phyloP scores from a whole-genome alignment of 1,140 invertebrate species.

The Lanistes nyassanus region DNA sequence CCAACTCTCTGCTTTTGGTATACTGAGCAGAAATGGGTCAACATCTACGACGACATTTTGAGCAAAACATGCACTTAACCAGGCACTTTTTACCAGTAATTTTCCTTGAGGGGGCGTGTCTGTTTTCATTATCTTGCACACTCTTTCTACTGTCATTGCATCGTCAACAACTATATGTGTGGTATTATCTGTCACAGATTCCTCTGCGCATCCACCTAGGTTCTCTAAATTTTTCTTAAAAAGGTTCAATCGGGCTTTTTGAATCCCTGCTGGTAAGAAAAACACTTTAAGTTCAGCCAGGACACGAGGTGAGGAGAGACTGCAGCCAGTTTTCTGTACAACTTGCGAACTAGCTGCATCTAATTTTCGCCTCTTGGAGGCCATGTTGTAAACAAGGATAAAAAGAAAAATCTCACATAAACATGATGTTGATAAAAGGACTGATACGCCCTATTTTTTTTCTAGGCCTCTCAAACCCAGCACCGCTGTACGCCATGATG shows the following conservation, averaged over 20 bases:
- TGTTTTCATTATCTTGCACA: slow-evolving; percentile 54
- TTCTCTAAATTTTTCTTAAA: slow-evolving; percentile 57
- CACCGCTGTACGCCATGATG: neutral
- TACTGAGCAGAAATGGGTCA: slow-evolving; percentile 34
- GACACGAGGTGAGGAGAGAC: too few species aligned
- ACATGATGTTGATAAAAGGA: too few species aligned
- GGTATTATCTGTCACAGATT: slow-evolving; percentile 19
- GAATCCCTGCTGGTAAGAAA: slow-evolving; percentile 59
- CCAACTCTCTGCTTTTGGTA: slow-evolving; percentile 2
- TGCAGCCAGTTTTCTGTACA: too few species aligned
- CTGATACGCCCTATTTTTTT: too few species aligned
- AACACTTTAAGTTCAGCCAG: slow-evolving; percentile 32
- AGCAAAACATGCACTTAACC: slow-evolving; percentile 62
- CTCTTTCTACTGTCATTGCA: slow-evolving; percentile 55
- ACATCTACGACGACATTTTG: slow-evolving; percentile 43
- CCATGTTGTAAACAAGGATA: too few species aligned
- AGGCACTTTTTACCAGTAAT: slow-evolving; percentile 56
- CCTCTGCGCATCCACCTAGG: slow-evolving; percentile 47
- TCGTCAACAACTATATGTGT: slow-evolving; percentile 61
- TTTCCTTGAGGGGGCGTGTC: slow-evolving; percentile 38
- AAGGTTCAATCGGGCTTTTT: slow-evolving; percentile 58
- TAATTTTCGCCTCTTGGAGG: too few species aligned
- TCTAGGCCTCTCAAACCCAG: too few species aligned
- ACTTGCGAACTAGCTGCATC: too few species aligned
- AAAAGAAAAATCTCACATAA: too few species aligned